Base-by-base conservation (phyloP, 2,113 vertebrate genomes). In the Piprites chloris region DNA sequence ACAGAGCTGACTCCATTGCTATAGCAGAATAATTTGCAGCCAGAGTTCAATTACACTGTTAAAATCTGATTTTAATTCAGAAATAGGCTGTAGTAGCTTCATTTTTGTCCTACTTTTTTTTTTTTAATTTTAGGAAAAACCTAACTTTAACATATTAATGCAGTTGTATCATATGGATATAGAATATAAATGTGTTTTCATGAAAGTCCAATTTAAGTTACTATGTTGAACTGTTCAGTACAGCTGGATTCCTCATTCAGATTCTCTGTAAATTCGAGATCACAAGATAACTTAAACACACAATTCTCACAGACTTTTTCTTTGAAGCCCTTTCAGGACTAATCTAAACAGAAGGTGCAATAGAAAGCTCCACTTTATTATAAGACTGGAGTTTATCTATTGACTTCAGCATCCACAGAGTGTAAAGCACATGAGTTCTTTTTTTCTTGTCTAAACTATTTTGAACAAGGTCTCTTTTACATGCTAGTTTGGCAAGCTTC, bases 401-500 rank as follows among this genome's bases (percentile, higher is more conserved):
- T 49, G 66, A 53, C 67, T 93, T 94, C 62, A 90, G 55, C 44
- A 76, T 53, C 59, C 58, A 52, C 32, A 59, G 46, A 42, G 27
- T 4, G 0, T 58, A 72, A 91, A 93, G 56, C 53, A 88, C 3
- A 1, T 9, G 30, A 89, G 30, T 62, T 88, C 44, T 87, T 84
- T 41, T 91, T 71, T 72, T 85, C 81, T 88, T 93, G 91, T 96
- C 96, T 96, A 97, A 95, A 96, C 93, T 96, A 81, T 93, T 97
- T 96, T 94, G 93, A 94, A 96, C 2, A 14, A 94, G 76, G 75
- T 96, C 53, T 90, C 77, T 90, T 89, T 88, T 69, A 75, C 75
- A 75, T 80, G 94, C 94, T 97, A 97, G 88, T 93, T 90, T 89
- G 94, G 94, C 94, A 96, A 96, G 93, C 94, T 92, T 96, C 94